Conservation (phyloP, 2,113 vertebrate species). For the Alethe castanea region DNA sequence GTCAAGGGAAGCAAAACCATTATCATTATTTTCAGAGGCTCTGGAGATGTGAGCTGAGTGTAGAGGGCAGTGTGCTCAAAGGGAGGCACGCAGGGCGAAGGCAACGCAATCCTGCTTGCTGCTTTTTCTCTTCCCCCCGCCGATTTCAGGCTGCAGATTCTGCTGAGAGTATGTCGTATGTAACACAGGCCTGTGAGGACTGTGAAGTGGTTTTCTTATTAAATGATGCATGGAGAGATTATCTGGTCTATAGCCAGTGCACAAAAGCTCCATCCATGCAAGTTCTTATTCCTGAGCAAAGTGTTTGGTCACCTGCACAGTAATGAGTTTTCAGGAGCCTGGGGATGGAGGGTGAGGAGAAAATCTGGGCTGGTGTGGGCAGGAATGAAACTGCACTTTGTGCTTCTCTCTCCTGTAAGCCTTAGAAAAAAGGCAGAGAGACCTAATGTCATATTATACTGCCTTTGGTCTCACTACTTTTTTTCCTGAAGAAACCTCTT, state of each 20-base stretch:
- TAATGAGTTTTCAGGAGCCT: not conserved
- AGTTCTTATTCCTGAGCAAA: not conserved
- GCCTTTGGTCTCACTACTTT: not conserved
- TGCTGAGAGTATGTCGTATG: not conserved
- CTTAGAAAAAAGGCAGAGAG: not conserved
- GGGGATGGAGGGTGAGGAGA: not conserved
- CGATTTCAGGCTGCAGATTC: not conserved
- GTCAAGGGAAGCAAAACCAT: conserved; percentile 64
- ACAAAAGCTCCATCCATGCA: not conserved
- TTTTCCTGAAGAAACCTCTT: not conserved
- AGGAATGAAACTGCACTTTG: not conserved
- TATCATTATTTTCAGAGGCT: conserved; percentile 63
- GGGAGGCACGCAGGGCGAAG: not conserved
- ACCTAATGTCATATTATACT: fast-evolving
- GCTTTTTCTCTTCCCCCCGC: not conserved
- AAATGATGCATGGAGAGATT: conserved; percentile 35
- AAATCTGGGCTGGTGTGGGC: not conserved
- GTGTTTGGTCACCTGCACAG: fast-evolving
- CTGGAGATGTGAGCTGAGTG: conserved; percentile 50
- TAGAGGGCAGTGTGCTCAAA: conserved; percentile 57
- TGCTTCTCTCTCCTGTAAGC: not conserved
- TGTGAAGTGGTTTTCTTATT: conserved; percentile 44
- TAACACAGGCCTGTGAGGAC: not conserved
- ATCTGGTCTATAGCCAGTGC: not conserved
- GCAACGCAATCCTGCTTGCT: not conserved